These are phyloP conservation scores for Drosophila picticornis DNA, from an alignment of 2,888 invertebrate species.

Conservation along the genomic window DNA sequence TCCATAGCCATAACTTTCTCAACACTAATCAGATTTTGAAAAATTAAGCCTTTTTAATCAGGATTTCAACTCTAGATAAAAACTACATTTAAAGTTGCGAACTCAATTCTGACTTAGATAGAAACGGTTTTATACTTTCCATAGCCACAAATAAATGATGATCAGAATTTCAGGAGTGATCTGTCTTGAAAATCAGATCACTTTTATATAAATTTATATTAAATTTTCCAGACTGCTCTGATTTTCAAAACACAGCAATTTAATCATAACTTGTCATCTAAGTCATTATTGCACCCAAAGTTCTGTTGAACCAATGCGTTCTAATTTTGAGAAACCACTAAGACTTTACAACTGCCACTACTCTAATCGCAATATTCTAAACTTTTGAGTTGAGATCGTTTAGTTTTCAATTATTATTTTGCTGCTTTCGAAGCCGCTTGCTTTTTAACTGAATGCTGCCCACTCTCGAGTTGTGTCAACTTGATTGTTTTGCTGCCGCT, in stretches of 20 bases:
- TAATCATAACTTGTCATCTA: fast-evolving
- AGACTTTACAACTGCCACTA: background rate
- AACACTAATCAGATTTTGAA: background rate
- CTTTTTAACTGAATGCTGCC: slow-evolving; percentile 20
- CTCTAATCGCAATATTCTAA: background rate
- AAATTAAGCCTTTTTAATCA: background rate
- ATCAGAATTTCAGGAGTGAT: background rate
- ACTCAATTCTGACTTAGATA: background rate
- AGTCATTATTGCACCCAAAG: background rate
- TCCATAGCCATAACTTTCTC: background rate
- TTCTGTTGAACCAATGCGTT: background rate
- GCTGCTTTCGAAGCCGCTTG: background rate
- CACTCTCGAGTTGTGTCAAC: slow-evolving; percentile 41
- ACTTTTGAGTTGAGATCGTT: background rate
- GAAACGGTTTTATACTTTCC: too few species aligned
- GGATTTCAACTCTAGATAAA: background rate
- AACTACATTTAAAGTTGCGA: background rate
- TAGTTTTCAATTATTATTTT: background rate
- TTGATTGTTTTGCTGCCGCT: slow-evolving; percentile 60
- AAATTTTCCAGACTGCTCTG: background rate
- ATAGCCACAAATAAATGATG: too few species aligned
- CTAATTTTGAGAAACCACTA: background rate
- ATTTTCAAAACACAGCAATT: background rate
- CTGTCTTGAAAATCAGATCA: too few species aligned
- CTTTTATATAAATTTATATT: too few species aligned